A percentile compares a stretch with the other conserved stretches of the same genome.
Evolutionary conservation across 2,797 vertebrate species (phyloP).

Genomic region (Hippocampus kuda): DNA sequence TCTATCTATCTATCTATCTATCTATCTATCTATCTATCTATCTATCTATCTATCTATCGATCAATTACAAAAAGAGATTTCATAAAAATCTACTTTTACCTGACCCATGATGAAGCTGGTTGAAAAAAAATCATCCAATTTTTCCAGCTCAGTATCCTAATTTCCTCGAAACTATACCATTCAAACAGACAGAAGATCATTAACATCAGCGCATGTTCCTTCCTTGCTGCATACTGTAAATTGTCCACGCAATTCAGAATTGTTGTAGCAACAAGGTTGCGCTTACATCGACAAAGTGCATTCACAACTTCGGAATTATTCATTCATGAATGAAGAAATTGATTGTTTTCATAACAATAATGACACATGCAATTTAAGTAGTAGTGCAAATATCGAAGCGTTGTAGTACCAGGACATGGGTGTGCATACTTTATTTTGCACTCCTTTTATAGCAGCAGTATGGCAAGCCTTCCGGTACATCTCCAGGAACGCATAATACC

Average conservation of each 20-base stretch:
- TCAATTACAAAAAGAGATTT: neutral
- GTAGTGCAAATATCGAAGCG: neutral
- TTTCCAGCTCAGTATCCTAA: neutral
- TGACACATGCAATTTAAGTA: neutral
- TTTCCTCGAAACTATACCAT: neutral
- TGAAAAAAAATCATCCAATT: neutral
- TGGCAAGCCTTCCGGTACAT: slow-evolving; percentile 30
- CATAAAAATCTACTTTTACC: neutral
- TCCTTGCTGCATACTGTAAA: slow-evolving; percentile 10
- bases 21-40: neutral
- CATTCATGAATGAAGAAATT: neutral
- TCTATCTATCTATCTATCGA: too few relatives aligned
- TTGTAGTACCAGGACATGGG: neutral
- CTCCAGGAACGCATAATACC: slow-evolving; percentile 49
- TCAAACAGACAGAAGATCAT: neutral
- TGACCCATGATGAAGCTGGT: neutral
- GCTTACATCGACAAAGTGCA: neutral
- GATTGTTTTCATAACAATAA: neutral
- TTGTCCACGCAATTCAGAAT: neutral
- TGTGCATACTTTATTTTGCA: neutral
- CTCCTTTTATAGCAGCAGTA: neutral
- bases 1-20: too few relatives aligned
- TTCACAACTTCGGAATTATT: neutral
- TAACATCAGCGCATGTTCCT: neutral
- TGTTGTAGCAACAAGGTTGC: too few relatives aligned